These are phyloP conservation scores for Heterodera filipjevi DNA, from an alignment of 2,888 invertebrate genomes.

Conservation along the genomic window DNA sequence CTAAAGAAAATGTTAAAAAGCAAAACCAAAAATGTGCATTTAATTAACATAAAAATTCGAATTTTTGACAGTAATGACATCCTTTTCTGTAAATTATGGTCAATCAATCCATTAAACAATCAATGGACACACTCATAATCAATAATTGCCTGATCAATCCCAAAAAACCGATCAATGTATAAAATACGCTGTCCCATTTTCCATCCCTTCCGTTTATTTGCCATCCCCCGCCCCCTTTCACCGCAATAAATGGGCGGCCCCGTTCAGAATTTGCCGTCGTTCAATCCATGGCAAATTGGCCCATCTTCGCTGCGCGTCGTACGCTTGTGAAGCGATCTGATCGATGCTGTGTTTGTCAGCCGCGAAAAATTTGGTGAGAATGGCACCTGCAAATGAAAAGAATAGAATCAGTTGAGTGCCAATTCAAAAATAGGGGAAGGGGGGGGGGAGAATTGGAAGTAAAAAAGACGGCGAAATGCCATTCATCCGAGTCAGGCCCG, in stretches of 20 bases:
- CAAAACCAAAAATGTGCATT: neutral
- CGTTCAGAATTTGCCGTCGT: conserved; percentile 67
- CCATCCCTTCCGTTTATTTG: neutral
- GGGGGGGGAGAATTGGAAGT: no score
- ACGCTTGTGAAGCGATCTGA: conserved; percentile 66
- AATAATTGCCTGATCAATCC: no score
- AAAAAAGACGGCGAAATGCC: no score
- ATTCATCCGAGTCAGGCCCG: no score
- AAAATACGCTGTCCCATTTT: neutral
- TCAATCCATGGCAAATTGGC: conserved; percentile 66
- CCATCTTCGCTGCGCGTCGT: conserved; percentile 67
- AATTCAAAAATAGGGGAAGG: no score
- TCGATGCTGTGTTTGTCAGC: conserved; percentile 64
- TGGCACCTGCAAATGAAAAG: neutral
- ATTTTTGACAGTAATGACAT: no score
- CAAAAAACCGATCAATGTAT: neutral
- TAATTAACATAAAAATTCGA: neutral
- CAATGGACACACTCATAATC: no score
- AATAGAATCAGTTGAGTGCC: neutral
- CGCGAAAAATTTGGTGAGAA: conserved; percentile 31
- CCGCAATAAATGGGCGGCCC: conserved; percentile 33
- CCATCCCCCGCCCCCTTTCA: neutral
- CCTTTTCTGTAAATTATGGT: no score
- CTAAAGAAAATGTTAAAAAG: conserved; percentile 11
- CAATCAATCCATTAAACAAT: no score